phyloP scores from a whole-genome alignment of 2,888 invertebrate genomes.

The Drosophila mimetica region DNA sequence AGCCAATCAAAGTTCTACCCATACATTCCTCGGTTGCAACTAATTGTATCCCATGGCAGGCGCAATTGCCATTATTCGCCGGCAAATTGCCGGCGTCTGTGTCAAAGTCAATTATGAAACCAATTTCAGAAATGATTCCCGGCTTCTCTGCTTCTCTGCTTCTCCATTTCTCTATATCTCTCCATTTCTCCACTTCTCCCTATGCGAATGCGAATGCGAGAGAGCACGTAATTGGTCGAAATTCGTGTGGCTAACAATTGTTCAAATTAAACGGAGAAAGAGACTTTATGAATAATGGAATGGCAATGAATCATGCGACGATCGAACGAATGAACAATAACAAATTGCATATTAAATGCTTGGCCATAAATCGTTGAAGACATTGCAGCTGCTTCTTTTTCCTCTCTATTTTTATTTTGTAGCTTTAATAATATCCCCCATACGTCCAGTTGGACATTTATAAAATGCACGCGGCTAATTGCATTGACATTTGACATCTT shows the following conservation, averaged over 20 bases:
- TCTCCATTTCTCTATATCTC: constrained; percentile 4
- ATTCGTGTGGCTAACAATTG: constrained; percentile 38
- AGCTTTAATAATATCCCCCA: constrained; percentile 12
- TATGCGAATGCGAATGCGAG: background rate
- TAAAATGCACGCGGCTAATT: constrained; percentile 39
- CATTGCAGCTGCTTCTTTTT: constrained; percentile 3
- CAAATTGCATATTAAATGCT: constrained; percentile 57
- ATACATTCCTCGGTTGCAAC: constrained; percentile 13
- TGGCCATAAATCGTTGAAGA: constrained; percentile 35
- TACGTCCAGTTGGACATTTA: constrained; percentile 22
- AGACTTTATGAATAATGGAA: constrained; percentile 49
- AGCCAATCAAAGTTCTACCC: constrained; percentile 25
- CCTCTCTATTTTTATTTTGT: background rate
- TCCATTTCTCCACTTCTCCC: constrained; percentile 9
- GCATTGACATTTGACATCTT: constrained; percentile 45
- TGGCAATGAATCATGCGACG: constrained; percentile 54
- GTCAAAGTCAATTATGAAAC: constrained; percentile 70
- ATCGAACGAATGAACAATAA: constrained; percentile 33
- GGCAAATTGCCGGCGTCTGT: constrained; percentile 51
- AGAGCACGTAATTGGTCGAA: constrained; percentile 51
- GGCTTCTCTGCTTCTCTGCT: constrained; percentile 1
- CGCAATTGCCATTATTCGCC: constrained; percentile 26
- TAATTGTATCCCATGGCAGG: constrained; percentile 27
- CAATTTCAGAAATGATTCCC: constrained; percentile 29
- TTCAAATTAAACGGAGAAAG: constrained; percentile 12